Evolutionary conservation across 2,113 vertebrate species (phyloP).

Genomic region (Carassius carassius): DNA sequence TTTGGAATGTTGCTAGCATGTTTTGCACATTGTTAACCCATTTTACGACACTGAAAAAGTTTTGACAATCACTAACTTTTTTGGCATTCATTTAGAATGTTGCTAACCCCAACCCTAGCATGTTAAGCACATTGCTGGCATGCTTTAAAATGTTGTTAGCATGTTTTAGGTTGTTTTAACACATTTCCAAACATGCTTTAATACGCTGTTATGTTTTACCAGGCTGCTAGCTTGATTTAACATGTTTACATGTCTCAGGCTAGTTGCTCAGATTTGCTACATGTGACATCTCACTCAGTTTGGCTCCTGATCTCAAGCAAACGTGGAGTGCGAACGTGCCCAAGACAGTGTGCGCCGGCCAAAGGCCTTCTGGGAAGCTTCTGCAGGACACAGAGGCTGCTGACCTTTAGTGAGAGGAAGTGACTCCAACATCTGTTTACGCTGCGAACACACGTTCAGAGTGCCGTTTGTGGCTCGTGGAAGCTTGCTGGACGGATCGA

Average conservation of each 20-base stretch:
- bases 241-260: neutral
- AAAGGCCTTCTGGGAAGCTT: slow-evolving; percentile 69
- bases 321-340: slow-evolving; percentile 41
- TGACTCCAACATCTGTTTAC: slow-evolving; percentile 16
- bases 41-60: too few species aligned
- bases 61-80: too few species aligned
- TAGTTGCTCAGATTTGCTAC: neutral
- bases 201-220: too few species aligned
- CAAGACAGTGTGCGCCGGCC: slow-evolving; percentile 54
- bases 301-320: too few species aligned
- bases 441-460: neutral
- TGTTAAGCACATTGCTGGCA: too few species aligned
- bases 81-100: neutral
- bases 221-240: neutral
- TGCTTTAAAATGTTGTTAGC: too few species aligned
- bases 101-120: too few species aligned
- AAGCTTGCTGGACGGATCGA: neutral
- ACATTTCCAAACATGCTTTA: too few species aligned
- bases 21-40: too few species aligned
- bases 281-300: neutral
- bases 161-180: too few species aligned
- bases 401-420: slow-evolving; percentile 69
- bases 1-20: too few species aligned
- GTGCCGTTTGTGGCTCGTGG: too few species aligned
- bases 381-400: slow-evolving; percentile 53